phyloP scores from a whole-genome alignment of 2,797 vertebrate species.

The Smutsia temminckii region DNA sequence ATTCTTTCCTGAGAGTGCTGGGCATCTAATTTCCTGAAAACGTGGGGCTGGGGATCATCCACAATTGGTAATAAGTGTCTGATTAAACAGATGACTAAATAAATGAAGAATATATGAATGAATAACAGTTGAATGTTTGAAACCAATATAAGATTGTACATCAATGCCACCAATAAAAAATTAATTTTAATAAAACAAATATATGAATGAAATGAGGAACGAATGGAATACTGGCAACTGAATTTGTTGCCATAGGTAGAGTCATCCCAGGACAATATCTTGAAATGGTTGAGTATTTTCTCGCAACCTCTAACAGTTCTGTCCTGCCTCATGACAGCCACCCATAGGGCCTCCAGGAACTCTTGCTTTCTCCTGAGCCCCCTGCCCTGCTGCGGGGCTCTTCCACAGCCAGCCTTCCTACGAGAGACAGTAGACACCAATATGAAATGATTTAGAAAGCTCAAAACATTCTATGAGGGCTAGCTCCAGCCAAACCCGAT shows the following conservation, averaged over 20 bases:
- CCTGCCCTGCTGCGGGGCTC: accelerated
- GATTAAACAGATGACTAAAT: neutral
- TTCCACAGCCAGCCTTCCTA: neutral
- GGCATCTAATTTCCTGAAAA: neutral
- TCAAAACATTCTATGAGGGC: neutral
- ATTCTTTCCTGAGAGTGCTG: neutral
- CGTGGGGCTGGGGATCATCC: neutral
- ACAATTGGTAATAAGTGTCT: constrained; percentile 6
- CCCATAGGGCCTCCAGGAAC: neutral
- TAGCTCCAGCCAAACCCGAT: neutral
- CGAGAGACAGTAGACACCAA: neutral
- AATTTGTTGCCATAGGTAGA: neutral
- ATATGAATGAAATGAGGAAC: neutral
- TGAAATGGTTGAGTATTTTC: neutral
- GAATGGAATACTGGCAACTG: neutral
- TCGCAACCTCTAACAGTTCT: neutral
- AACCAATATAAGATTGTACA: no score
- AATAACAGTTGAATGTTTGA: neutral
- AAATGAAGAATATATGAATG: neutral
- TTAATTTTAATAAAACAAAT: neutral
- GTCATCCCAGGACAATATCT: neutral
- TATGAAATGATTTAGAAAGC: neutral
- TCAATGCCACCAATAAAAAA: no score
- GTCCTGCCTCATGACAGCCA: neutral
- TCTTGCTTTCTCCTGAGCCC: neutral